Base-by-base conservation (phyloP, 2,797 vertebrate species). In the Buphagus erythrorhynchus region DNA sequence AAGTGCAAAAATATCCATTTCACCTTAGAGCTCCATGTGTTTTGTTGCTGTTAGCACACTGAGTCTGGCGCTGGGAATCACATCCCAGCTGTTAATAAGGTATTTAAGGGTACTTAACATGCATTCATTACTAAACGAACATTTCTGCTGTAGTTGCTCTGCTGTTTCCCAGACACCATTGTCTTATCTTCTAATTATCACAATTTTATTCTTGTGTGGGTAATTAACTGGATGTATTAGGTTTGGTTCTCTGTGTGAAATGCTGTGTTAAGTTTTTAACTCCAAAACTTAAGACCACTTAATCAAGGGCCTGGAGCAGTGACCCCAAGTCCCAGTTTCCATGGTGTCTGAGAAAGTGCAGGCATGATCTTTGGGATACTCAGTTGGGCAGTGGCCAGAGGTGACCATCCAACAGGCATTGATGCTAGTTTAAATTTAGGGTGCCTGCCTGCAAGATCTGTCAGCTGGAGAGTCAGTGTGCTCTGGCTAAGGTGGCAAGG, bases 181-280 rank as follows among this genome's bases (percentile, higher is more conserved):
- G 76, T 93, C 83, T 92, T 45, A 82, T 94, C n/a, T 85, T 85
- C 68, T 87, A 87, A 93, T 89, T 91, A 94, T 54, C 42, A 18
- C 40, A 57, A 3, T 85, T 93, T 89, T 65, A 62, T 91, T 89
- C 45, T 91, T 62, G 21, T 36, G 49, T 26, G 49, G 31, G 42
- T 89, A 85, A 74, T 91, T 89, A 94, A 71, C 38, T 90, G 66
- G 48, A 72, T 46, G 17, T 35, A 48, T 71, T 42, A 58, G 28
- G n/a, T n/a, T n/a, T n/a, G 25, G 25, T 51, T 90, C 16, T 94
- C 59, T 87, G 26, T 77, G 45, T 66, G 74, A 91, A 90, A 57
- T 49, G 13, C 22, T 71, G 33, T 22, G 1, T 35, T 78, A 36
- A 28, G 13, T 58, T 84, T 86, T 86, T 69, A 79, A 36, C 11